These are phyloP conservation scores for Microplitis demolitor DNA, from an alignment of 1,140 invertebrate genomes.

Conservation along the genomic window DNA sequence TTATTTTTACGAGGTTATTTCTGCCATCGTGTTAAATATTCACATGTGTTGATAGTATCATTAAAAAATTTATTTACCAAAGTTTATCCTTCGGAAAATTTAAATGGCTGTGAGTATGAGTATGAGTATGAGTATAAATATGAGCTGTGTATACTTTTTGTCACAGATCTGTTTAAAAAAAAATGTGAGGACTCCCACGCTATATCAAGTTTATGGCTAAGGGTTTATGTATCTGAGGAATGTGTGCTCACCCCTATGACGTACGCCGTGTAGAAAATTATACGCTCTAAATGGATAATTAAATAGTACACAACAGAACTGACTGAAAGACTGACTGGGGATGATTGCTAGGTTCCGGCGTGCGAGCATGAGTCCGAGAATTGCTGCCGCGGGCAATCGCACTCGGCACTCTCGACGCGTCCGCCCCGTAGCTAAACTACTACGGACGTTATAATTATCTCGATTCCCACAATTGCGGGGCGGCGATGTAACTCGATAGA, in stretches of 20 bases:
- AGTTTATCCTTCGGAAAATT: no score
- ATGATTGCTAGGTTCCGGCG: constrained; percentile 62
- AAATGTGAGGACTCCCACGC: constrained; percentile 31
- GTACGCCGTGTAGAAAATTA: constrained; percentile 55
- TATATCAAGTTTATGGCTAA: neutral
- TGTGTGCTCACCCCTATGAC: constrained; percentile 13
- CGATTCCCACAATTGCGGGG: constrained; percentile 51
- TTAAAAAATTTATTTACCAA: neutral
- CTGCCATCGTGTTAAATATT: neutral
- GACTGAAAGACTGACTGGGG: constrained; percentile 62
- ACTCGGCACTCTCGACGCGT: constrained; percentile 36
- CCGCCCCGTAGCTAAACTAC: constrained; percentile 54
- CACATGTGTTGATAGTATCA: neutral
- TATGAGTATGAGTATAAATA: no score
- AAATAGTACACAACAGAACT: constrained; percentile 61
- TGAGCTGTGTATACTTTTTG: neutral
- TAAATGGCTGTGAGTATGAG: no score
- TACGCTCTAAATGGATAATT: constrained; percentile 64
- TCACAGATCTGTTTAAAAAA: neutral
- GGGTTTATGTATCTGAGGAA: neutral
- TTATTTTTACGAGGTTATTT: neutral
- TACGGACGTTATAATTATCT: constrained; percentile 61
- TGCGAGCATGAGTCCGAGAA: constrained; percentile 58
- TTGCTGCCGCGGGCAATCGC: constrained; percentile 54
- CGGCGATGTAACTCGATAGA: constrained; percentile 21